Conservation (phyloP, 2,113 vertebrate species). For the Sialia sialis region DNA sequence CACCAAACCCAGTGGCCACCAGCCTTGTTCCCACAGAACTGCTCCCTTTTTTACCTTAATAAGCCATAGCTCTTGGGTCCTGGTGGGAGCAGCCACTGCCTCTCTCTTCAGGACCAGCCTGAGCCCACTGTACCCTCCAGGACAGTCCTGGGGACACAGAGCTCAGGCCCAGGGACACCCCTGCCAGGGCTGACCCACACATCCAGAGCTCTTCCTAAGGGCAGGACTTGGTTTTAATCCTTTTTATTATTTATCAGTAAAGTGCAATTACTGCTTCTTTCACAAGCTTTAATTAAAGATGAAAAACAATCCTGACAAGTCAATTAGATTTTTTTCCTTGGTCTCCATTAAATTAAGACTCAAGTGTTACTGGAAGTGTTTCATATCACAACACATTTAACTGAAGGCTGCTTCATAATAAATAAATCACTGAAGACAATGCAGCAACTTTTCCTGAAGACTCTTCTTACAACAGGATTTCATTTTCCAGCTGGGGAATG, state of each 20-base stretch:
- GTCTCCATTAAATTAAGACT: constrained; percentile 57
- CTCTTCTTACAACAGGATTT: neutral
- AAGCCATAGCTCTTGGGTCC: fast-evolving
- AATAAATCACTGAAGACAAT: constrained; percentile 46
- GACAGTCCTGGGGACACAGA: neutral
- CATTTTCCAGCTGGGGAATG: neutral
- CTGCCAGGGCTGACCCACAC: neutral
- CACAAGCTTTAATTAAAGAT: constrained; percentile 41
- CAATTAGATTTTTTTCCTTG: constrained; percentile 42
- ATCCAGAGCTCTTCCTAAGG: neutral
- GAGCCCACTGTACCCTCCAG: neutral
- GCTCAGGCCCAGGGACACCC: neutral
- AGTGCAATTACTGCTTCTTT: constrained; percentile 33
- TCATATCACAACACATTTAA: constrained; percentile 53
- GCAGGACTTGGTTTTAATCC: neutral
- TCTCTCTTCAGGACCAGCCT: neutral
- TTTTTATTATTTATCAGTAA: constrained; percentile 41
- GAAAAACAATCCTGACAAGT: constrained; percentile 49
- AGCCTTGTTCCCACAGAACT: neutral
- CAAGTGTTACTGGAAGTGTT: constrained; percentile 54
- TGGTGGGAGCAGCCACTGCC: neutral
- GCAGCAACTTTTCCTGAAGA: neutral
- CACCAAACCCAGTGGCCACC: neutral
- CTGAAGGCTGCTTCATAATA: neutral
- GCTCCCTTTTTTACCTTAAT: neutral